Evolutionary conservation across 2,888 invertebrate genomes (phyloP), one percentile per base, ranked within the genome.

Genomic region (Lochmaea crataegi): DNA sequence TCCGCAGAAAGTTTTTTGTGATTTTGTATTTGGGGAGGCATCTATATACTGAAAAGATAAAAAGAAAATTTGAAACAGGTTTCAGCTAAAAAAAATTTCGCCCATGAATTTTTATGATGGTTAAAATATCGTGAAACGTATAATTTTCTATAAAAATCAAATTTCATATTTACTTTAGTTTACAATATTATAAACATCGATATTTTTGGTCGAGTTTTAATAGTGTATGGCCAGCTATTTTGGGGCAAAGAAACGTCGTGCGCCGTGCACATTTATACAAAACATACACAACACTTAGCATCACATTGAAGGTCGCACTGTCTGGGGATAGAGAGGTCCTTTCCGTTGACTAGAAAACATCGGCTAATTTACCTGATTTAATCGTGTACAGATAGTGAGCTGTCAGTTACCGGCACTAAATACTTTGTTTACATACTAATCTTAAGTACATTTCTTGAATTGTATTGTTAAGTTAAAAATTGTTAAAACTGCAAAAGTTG

Each of bases 241-340:
- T 65, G 57, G 10, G 56, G 48, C 14, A 32, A 58, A 61, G 41
- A 57, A 64, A 64, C 56, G 42, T 45, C 45, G 64, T 68, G 70
- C 64, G 69, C 69, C 42, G 22, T 32, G 11, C 51, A 70, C 56
- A 56, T 65, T 70, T 68, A 38, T 70, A 45, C 32, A 60, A 56
- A 67, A 45, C 45, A 60, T 32, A 70, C 70, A 64, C 64, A 65
- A 65, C 57, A 70, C 65, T 64, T 57, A 57, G 64, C 70, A 64
- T 57, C 70, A 70, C 70, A 70, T 70, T 70, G 70, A 70, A 70
- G 70, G 70, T 70, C 64, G 70, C 16, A 57, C 9, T 56, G 70
- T 70, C 45, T 57, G 18, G 9, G 63, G 18, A 48, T 42, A 26
- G 48, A 48, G 68, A 16, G 53, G 14, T 61, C 42, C 12, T 14